Evolutionary conservation across 23 tunicate species (phyloP), one percentile per base, ranked within the genome.

Genomic region (Diplosoma virens): DNA sequence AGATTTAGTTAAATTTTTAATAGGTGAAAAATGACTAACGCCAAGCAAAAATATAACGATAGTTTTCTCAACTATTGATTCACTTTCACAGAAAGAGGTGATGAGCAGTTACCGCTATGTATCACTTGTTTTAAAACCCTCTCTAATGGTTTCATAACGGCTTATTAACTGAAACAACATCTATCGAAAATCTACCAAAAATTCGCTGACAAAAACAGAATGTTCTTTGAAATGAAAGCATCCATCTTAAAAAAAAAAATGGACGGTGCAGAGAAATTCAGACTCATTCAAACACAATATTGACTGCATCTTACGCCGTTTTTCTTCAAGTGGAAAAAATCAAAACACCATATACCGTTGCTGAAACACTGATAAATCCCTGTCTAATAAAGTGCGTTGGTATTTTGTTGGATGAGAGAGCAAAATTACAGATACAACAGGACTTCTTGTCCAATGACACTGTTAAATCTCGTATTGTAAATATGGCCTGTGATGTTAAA

Each of bases 221-320:
- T 35, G 75, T 75, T 59, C 75, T 75, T 75, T 53, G 75, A 56
- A 75, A 66, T 59, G 16, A 75, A 32, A 75, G 80, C 80, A 75
- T 37, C 24, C 16, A 66, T 25, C 17, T 25, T 75, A 53, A 58
- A 71, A 46, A 71, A 71, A 54, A 45, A 54, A 71, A 41, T 41
- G 50, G 77, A 66, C 50, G n/a, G 7, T 58, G n/a, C 65, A 20
- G 77, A 41, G 5, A 71, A 71, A 48, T 47, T 71, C 77, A 50
- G 24, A 47, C 35, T 71, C n/a, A n/a, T 66, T 30, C 73, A 66
- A 66, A 32, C 11, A 56, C 47, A 27, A 66, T 66, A 66, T 41
- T 41, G 11, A 41, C 50, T 41, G 50, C 50, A 14, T 41, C 50
- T 41, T 7, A 41, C 11, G 56, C 11, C 11, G 66, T 58, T 58